Percentiles rank a stretch among this genome's conserved stretches.
These are phyloP conservation scores for Drosophila fuyamai DNA, from an alignment of 1,140 invertebrate genomes.

Conservation along the genomic window DNA sequence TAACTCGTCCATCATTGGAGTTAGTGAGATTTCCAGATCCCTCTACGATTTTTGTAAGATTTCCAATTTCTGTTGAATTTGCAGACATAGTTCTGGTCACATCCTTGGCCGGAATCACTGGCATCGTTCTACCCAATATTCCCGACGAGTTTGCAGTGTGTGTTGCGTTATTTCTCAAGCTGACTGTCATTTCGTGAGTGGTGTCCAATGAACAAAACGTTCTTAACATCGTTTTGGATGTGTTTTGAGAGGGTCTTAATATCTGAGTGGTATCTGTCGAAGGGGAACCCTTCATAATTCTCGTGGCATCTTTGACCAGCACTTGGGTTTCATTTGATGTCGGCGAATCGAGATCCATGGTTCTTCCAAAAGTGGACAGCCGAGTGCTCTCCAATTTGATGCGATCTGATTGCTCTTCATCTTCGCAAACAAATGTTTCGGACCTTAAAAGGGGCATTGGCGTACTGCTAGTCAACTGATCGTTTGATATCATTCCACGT, in stretches of 20 bases:
- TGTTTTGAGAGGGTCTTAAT: conserved; percentile 17
- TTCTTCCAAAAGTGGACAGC: conserved; percentile 44
- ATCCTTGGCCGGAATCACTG: conserved; percentile 19
- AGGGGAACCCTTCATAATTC: conserved; percentile 1
- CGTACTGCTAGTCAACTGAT: conserved; percentile 52
- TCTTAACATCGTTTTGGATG: background rate
- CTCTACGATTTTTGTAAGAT: conserved; percentile 12
- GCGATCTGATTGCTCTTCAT: conserved; percentile 34
- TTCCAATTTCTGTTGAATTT: conserved; percentile 3
- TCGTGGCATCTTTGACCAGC: conserved; percentile 10
- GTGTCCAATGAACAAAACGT: conserved; percentile 30
- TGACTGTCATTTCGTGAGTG: conserved; percentile 27
- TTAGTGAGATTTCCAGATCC: conserved; percentile 14
- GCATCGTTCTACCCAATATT: conserved; percentile 22
- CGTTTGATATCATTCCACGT: conserved; percentile 14
- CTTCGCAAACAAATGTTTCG: conserved; percentile 77
- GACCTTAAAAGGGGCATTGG: conserved; percentile 69
- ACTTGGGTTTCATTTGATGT: conserved; percentile 8
- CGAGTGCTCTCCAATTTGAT: conserved; percentile 37
- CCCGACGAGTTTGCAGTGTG: conserved; percentile 11
- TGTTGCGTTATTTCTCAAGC: conserved; percentile 29
- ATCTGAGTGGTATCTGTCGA: conserved; percentile 26
- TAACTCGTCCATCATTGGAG: conserved; percentile 1
- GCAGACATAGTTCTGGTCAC: conserved; percentile 3
- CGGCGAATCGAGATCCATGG: conserved; percentile 33